Base-by-base conservation (phyloP, 2,888 invertebrate genomes). In the Drosophila greeni region DNA sequence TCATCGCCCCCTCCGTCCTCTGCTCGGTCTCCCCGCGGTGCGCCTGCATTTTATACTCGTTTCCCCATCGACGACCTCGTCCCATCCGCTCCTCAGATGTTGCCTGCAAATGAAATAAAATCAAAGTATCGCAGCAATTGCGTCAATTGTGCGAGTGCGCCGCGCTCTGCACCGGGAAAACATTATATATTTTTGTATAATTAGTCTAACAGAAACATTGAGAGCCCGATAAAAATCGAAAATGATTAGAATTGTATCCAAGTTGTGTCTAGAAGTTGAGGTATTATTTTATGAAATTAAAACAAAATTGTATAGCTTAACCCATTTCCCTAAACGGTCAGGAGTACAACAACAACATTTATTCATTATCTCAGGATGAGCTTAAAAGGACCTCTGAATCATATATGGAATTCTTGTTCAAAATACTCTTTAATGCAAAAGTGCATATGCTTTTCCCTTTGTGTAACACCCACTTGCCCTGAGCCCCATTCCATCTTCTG, bases 101-200 rank as follows among this genome's bases (percentile, higher is more conserved):
- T 73, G 71, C 67, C 73, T 58, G 74, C 70, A 82, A 82, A 78
- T 82, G 74, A 75, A 82, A 82, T 84, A 77, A 82, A 82, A 82
- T 84, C 83, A 82, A 80, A 84, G 81, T 84, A 78, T 82, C 78
- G 71, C 65, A 72, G 74, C 85, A 82, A 82, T 84, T 82, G 81
- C 81, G 70, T 77, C 81, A 82, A 82, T 82, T 82, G 81, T 82
- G 71, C 52, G 53, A 49, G 48, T 74, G 48, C 56, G 74, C 64
- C 56, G 36, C 43, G 34, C 49, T 29, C 43, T 59, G 45, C 59
- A 60, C 59, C 16, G 60, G 11, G 39, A 36, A 29, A 31, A 43
- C 45, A 45, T n/a, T 9, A 31, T 5, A 14, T 45, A 20, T 45
- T 31, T 45, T 18, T 29, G 1, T 45, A 18, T 31, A 47, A 47